Base-by-base conservation (phyloP, 2,888 invertebrate species). In the Perithous albicinctus region DNA sequence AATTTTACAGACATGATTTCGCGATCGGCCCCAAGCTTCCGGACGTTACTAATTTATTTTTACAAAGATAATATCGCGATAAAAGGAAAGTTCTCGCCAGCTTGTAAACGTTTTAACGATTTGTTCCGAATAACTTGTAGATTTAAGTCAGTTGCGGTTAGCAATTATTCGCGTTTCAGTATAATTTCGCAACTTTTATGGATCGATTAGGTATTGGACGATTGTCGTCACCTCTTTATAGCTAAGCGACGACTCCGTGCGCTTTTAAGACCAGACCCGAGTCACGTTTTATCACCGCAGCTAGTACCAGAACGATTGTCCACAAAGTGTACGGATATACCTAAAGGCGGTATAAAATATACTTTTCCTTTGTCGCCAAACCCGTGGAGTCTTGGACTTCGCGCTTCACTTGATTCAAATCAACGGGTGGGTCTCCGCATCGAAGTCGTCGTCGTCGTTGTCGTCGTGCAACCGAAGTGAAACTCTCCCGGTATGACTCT, bases 351-450 rank as follows among this genome's bases (percentile, higher is more conserved):
- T 56, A 72, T 20, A 18, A 59, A 43, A 59, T 43, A 18, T 12
- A 7, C 2, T 46, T 59, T 59, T 72, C 20, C 63, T 70, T 32
- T 32, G 43, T 64, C 56, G 56, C 59, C 59, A 23, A 72, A 35
- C 32, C 43, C 63, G 59, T 54, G 72, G n/a, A 61, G 82, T 82
- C 77, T 81, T 70, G n/a, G 63, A 59, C 84, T 90, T 91, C 85
- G 87, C 91, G 92, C 91, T 92, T 92, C 92, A 90, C 90, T 92
- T 92, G 88, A 80, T 86, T 82, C 89, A 90, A 91, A 91, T 91
- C 86, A 91, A 87, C 86, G 85, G 89, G 86, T 86, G 81, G 61
- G 35, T 63, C 51, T 18, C 26, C 56, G n/a, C 7, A 18, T 18
- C 46, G 41, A n/a, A 12, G n/a, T 41, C 41, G 41, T 41, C 41